Evolutionary conservation across 2,797 vertebrate genomes (phyloP).

Genomic region (Gambusia yucatana): DNA sequence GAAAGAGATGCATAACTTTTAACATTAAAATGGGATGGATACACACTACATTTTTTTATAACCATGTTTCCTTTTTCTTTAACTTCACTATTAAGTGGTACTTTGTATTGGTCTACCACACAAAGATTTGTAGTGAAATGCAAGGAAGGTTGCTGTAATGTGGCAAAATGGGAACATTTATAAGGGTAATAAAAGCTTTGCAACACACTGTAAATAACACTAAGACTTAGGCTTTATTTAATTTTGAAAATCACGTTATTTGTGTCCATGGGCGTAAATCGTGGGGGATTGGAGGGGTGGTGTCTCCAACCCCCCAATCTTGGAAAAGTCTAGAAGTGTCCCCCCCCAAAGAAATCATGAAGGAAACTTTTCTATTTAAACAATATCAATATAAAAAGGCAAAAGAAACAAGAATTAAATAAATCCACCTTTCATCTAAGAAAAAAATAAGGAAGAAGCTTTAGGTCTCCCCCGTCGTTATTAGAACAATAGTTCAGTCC

Average conservation of each 20-base stretch:
- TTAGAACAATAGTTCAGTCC: no score
- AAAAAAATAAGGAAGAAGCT: no score
- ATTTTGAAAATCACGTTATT: not conserved
- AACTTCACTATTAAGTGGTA: not conserved
- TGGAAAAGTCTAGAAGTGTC: no score
- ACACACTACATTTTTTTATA: not conserved
- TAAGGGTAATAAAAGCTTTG: not conserved
- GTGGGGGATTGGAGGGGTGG: no score
- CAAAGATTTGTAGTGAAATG: not conserved
- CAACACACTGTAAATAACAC: not conserved
- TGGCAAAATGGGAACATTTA: not conserved
- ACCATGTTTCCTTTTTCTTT: not conserved
- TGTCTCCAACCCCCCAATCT: no score
- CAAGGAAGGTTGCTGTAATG: not conserved
- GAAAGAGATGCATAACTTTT: not conserved
- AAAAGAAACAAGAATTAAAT: no score
- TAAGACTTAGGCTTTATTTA: conserved; percentile 3
- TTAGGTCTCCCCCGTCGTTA: no score
- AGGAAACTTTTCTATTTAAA: no score
- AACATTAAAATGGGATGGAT: not conserved
- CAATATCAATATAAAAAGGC: no score
- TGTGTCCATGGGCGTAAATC: not conserved
- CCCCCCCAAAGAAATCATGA: no score
- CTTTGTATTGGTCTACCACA: conserved; percentile 2
- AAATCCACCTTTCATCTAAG: no score